Percentiles rank a stretch among this genome's conserved stretches.
phyloP scores from a whole-genome alignment of 92 coral and sea anemone species.

The Porites rus region DNA sequence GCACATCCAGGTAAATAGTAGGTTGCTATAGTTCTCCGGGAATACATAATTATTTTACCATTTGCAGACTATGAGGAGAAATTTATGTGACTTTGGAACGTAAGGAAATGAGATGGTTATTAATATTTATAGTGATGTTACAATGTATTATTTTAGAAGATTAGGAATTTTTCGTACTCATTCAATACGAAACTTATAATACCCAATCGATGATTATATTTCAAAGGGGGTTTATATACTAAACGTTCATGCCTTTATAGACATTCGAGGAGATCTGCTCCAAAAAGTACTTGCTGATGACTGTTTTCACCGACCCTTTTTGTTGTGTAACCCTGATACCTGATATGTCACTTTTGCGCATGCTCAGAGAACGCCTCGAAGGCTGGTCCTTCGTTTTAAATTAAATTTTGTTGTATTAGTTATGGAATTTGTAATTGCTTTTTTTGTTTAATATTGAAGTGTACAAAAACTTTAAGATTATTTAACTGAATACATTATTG shows the following conservation, averaged over 20 bases:
- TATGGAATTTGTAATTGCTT: constrained; percentile 5
- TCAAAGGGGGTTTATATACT: neutral
- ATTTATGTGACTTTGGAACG: neutral
- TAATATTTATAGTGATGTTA: neutral
- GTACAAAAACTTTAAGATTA: neutral
- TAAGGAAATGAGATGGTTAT: neutral
- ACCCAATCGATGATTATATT: neutral
- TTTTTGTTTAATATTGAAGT: neutral
- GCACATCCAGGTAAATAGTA: neutral
- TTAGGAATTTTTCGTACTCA: neutral
- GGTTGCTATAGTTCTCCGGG: neutral
- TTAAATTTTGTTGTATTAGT: neutral
- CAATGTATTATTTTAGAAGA: neutral
- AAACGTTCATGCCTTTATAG: neutral
- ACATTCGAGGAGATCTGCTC: neutral
- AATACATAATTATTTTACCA: no score
- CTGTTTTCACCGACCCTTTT: no score
- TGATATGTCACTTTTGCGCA: no score
- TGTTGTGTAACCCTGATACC: no score
- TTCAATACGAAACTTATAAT: constrained; percentile 15
- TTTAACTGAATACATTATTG: neutral
- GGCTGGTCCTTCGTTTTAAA: constrained; percentile 35
- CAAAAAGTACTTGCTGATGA: neutral
- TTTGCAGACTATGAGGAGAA: neutral
- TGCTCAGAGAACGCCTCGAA: neutral